Evolutionary conservation across 2,888 invertebrate genomes (phyloP), one percentile per base, ranked within the genome.

Genomic region (Physocephala rufipes): DNA sequence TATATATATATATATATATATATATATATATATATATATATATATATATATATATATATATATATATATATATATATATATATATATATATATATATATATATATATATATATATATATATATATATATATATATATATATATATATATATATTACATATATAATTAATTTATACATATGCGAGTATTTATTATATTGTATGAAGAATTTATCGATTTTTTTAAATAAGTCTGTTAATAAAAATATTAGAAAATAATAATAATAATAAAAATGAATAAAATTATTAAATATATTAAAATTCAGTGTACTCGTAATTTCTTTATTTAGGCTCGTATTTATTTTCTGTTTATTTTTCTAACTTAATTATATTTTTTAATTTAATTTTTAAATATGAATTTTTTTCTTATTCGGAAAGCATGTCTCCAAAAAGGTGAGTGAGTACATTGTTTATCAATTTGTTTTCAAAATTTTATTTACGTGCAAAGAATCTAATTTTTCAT

Each of bases 181-280:
- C 15, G 13, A 28, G 47, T 24, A 28, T 68, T 71, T 73, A 68
- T 49, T 71, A 74, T 64, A 65, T 55, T 66, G 58, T 66, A 63
- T 69, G 36, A 72, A 71, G 77, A 79, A 81, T 75, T 77, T 78
- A 82, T 81, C 81, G 75, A 83, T 82, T 82, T 82, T 82, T 81
- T 82, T 80, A 79, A 36, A 36, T 36, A 78, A 83, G 81, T 82
- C 83, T 83, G 83, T 82, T 83, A 83, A 82, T 81, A 82, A 79
- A 81, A 82, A 74, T 75, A 62, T 75, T 71, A 74, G 79, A 81
- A 80, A 73, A 59, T 77, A 73, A 9, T 36, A 36, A 36, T 36
- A 36, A 36, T 36, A 36, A 36, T 36, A 7, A 36, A 7, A 36
- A 36, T 36, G 4, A 36, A 36, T 36, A 36, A 36, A 36, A 36